Percentiles rank a stretch among this genome's conserved stretches.
phyloP scores from a whole-genome alignment of 2,797 vertebrate species.

The Lithobates pipiens region DNA sequence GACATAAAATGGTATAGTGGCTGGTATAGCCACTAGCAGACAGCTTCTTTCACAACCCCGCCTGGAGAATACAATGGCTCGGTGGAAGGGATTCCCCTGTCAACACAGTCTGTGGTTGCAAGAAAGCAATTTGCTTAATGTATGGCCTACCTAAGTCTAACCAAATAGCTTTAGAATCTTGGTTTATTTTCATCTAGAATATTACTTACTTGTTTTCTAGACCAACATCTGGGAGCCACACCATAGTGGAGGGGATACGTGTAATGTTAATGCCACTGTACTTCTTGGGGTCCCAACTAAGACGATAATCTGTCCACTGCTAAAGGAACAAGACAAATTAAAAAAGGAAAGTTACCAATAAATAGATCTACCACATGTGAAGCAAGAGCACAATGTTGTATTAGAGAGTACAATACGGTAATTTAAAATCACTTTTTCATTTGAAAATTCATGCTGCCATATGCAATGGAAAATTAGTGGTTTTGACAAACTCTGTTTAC shows the following conservation, averaged over 20 bases:
- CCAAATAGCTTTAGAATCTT: background rate
- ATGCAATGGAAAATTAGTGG: too few relatives aligned
- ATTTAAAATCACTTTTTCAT: background rate
- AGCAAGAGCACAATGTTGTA: background rate
- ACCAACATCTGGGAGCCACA: conserved; percentile 91
- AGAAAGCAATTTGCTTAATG: too few relatives aligned
- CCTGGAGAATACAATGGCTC: too few relatives aligned
- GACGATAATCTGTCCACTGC: conserved; percentile 92
- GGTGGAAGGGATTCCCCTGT: too few relatives aligned
- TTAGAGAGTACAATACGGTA: too few relatives aligned
- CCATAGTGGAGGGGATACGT: conserved; percentile 87
- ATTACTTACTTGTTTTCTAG: conserved; percentile 92
- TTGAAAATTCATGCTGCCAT: too few relatives aligned
- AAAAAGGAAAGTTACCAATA: background rate
- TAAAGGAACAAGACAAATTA: conserved; percentile 62
- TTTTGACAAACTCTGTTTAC: too few relatives aligned
- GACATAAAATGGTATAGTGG: too few relatives aligned
- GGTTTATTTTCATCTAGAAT: background rate
- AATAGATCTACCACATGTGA: background rate
- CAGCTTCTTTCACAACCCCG: too few relatives aligned
- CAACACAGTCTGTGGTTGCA: too few relatives aligned
- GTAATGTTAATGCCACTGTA: conserved; percentile 84
- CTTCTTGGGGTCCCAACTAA: conserved; percentile 83
- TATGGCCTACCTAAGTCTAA: background rate
- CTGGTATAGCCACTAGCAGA: too few relatives aligned